A percentile compares a stretch with the other conserved stretches of the same genome.
Conservation (phyloP, 2,113 vertebrate genomes). For the Oreotragus oreotragus region DNA sequence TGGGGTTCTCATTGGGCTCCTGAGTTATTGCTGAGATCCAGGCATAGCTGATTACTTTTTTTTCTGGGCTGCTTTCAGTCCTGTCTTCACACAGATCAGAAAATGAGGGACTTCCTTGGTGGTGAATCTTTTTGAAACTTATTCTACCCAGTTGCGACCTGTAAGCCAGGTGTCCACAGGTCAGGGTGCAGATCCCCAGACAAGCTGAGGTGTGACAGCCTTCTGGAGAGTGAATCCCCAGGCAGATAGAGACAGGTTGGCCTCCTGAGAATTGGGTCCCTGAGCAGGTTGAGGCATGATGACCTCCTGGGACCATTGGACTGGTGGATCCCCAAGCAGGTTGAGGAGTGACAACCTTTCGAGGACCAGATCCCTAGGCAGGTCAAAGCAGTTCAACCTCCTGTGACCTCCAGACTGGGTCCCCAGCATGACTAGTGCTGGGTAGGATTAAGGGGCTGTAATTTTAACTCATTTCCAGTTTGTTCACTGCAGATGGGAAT, state of each 20-base stretch:
- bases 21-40: not conserved
- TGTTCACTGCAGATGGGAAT: not conserved
- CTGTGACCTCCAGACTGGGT: not conserved
- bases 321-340: not conserved
- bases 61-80: not conserved
- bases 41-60: not conserved
- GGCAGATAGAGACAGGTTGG: accelerated
- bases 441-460: not conserved
- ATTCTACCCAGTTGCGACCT: not conserved
- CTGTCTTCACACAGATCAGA: not conserved
- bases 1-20: not conserved
- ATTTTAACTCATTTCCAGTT: not conserved
- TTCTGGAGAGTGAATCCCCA: not conserved
- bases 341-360: accelerated
- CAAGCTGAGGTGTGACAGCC: not conserved
- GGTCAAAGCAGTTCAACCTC: not conserved
- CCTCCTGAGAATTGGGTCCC: not conserved
- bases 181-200: not conserved
- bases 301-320: not conserved
- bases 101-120: not conserved
- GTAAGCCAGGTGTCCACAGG: not conserved
- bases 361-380: not conserved
- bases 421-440: accelerated
- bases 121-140: not conserved
- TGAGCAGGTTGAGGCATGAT: not conserved